A percentile compares a stretch with the other conserved stretches of the same genome.
These are phyloP conservation scores for Euwallacea similis DNA, from an alignment of 1,140 invertebrate genomes.

Conservation along the genomic window DNA sequence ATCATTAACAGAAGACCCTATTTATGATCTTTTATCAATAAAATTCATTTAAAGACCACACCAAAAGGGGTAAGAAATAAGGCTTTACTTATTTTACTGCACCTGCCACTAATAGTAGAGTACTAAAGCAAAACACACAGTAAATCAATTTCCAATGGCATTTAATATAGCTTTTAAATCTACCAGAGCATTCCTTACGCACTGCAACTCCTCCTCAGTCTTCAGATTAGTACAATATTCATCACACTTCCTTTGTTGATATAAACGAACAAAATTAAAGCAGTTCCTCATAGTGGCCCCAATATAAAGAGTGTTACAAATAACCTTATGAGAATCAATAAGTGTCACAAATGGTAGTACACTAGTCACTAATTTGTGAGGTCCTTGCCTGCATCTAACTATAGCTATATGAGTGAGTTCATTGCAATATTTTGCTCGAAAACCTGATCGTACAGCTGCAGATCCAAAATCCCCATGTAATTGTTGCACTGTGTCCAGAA, in stretches of 20 bases:
- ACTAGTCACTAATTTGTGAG: constrained; percentile 69
- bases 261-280: constrained; percentile 70
- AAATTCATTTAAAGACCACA: too few relatives aligned
- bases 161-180: constrained; percentile 45
- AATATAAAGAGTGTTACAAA: constrained; percentile 67
- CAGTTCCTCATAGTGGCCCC: constrained; percentile 79
- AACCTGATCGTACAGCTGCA: constrained; percentile 67
- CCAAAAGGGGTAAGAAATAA: too few relatives aligned
- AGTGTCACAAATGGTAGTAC: constrained; percentile 66
- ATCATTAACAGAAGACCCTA: too few relatives aligned
- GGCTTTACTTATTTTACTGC: too few relatives aligned
- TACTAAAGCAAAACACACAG: neutral
- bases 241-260: constrained; percentile 64
- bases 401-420: constrained; percentile 71
- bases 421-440: constrained; percentile 78
- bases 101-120: too few relatives aligned
- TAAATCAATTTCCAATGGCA: constrained; percentile 8
- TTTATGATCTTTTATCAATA: too few relatives aligned
- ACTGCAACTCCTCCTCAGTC: constrained; percentile 54
- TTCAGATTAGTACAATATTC: constrained; percentile 59
- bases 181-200: constrained; percentile 53
- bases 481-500: constrained; percentile 66
- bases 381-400: constrained; percentile 69
- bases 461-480: constrained; percentile 73
- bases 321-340: constrained; percentile 63